Base-by-base conservation (phyloP, 1,140 invertebrate genomes). In the Conus ventricosus region DNA sequence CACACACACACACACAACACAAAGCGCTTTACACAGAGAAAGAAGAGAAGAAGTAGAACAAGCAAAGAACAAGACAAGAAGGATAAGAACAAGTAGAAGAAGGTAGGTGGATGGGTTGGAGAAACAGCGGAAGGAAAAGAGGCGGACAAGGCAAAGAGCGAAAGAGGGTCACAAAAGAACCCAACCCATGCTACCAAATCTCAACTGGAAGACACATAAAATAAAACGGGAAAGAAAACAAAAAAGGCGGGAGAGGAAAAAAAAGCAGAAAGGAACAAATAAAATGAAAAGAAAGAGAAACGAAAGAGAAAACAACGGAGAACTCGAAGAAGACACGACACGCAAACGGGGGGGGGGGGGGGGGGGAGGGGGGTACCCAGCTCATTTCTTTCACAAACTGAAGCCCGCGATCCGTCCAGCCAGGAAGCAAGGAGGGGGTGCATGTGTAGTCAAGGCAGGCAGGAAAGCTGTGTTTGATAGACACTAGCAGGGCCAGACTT, bases 1-100 rank as follows among this genome's bases (percentile, higher is more conserved):
- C 54, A 82, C 54, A 82, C 81, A 82, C 54, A 23, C 81, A 54
- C 39, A 53, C 39, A 82, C 25, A n/a, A 51, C 54, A n/a, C n/a
- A 10, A 5, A 10, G 23, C 54, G n/a, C 8, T 13, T 27, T 27
- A 6, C 27, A 60, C 8, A 60, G 57, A 60, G 57, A 60, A 17
- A 60, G 57, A 80, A 80, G 76, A 80, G 23, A 80, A 80, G 23
- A 80, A 80, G 23, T 7, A 80, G 76, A 80, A 80, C 8, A 80
- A 23, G 76, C n/a, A n/a, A 80, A 23, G 76, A 80, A 80, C 8
- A n/a, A n/a, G n/a, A n/a, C 7, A 80, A 23, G 39, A 80, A 51
- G 39, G 23, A 23, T 7, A 80, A 23, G 54, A 82, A 55, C 8
- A 5, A 13, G 8, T n/a, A n/a, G 8, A 23, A 82, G 54, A n/a